phyloP scores from a whole-genome alignment of 2,113 vertebrate genomes.

The Thomomys bottae region DNA sequence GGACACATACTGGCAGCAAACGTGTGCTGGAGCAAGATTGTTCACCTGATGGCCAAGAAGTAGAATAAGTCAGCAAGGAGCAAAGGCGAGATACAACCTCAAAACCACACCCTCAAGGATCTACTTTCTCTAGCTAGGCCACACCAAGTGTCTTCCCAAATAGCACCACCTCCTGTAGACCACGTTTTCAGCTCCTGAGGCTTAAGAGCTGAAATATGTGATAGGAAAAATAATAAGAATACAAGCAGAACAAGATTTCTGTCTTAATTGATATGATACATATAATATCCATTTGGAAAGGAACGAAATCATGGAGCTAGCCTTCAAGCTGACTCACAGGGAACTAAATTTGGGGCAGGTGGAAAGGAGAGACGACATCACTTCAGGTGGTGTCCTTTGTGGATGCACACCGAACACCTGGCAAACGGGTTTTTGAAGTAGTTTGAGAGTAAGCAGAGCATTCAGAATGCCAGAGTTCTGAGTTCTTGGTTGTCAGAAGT shows the following conservation, averaged over 20 bases:
- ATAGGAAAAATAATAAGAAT: neutral
- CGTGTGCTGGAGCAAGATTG: neutral
- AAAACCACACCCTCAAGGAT: neutral
- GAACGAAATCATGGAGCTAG: neutral
- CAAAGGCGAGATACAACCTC: neutral
- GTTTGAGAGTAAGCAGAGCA: no score
- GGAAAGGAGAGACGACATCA: neutral
- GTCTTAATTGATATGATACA: neutral
- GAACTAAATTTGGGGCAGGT: neutral
- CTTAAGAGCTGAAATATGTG: slow-evolving; percentile 30
- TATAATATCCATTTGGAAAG: neutral
- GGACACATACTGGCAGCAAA: neutral
- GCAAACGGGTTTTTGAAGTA: no score
- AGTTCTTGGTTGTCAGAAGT: slow-evolving; percentile 27
- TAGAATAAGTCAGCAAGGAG: neutral
- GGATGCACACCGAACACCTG: no score
- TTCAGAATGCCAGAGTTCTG: neutral
- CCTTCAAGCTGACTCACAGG: slow-evolving; percentile 25
- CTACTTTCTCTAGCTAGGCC: neutral
- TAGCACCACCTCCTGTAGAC: neutral
- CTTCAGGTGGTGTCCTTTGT: slow-evolving; percentile 35
- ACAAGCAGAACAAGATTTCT: neutral
- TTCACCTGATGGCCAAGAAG: neutral
- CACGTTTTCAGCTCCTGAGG: neutral
- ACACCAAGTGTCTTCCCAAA: neutral